Percentiles rank a stretch among this genome's conserved stretches.
phyloP scores from a whole-genome alignment of 2,888 invertebrate species.

The Acutogordius australiensis region DNA sequence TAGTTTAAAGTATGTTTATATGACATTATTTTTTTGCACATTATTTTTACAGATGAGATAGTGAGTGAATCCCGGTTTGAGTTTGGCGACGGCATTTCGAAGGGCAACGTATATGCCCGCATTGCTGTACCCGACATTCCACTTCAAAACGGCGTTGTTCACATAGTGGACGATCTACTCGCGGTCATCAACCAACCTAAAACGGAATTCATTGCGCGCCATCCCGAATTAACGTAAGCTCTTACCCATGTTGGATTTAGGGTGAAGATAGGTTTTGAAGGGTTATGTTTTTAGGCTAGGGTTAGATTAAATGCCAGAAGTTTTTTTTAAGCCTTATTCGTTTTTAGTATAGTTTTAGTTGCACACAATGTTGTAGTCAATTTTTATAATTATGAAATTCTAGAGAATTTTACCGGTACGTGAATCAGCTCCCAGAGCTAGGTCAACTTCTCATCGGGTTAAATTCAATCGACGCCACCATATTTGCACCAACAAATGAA shows the following conservation, averaged over 20 bases:
- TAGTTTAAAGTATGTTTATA: no score
- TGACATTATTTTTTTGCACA: no score
- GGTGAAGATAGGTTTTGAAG: no score
- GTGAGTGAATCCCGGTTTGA: neutral
- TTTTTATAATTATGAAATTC: no score
- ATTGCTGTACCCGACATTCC: slow-evolving; percentile 22
- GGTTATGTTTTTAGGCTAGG: no score
- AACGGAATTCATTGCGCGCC: neutral
- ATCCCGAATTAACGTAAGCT: neutral
- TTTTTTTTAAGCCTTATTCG: no score
- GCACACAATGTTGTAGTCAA: no score
- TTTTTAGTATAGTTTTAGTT: no score
- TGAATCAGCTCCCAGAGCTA: no score
- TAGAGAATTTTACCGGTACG: no score
- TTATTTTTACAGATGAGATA: neutral
- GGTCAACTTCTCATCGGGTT: no score
- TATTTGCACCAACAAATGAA: slow-evolving; percentile 23
- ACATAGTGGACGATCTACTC: slow-evolving; percentile 22
- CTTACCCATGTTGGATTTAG: neutral
- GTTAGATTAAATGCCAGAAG: no score
- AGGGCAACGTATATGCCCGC: slow-evolving; percentile 23
- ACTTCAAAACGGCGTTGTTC: slow-evolving; percentile 22
- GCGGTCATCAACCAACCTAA: slow-evolving; percentile 19
- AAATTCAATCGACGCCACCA: slow-evolving; percentile 20
- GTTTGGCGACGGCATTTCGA: slow-evolving; percentile 18